A percentile compares a stretch with the other conserved stretches of the same genome.
Conservation (phyloP, 2,888 invertebrate genomes). For the Aspidiotus destructor region DNA sequence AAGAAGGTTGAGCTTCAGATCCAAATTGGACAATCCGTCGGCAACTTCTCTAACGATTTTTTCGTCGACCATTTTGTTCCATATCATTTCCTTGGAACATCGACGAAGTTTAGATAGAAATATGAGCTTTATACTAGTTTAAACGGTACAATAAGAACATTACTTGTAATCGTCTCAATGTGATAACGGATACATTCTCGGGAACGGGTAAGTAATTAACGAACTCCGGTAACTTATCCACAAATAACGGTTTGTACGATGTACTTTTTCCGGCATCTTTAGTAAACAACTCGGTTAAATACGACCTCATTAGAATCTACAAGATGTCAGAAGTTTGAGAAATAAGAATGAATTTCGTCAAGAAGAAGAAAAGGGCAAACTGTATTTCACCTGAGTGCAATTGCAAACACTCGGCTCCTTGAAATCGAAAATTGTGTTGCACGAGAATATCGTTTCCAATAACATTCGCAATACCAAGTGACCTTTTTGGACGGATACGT, state of each 20-base stretch:
- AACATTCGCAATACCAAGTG: constrained; percentile 16
- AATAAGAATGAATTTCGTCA: not conserved
- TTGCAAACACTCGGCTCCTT: constrained; percentile 15
- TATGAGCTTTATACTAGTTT: not conserved
- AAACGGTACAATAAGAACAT: not conserved
- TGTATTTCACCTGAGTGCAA: constrained; percentile 16
- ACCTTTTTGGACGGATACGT: constrained; percentile 24
- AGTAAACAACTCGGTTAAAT: constrained; percentile 10
- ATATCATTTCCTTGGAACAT: constrained; percentile 15
- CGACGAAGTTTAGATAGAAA: not conserved
- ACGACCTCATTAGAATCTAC: constrained; percentile 16
- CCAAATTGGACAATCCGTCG: constrained; percentile 5
- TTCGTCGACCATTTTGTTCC: constrained; percentile 20
- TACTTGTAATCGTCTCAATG: constrained; percentile 25
- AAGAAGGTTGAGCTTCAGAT: constrained; percentile 22
- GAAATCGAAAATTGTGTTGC: constrained; percentile 1
- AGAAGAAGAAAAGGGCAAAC: not conserved
- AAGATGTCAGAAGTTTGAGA: not conserved
- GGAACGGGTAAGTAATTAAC: constrained; percentile 8
- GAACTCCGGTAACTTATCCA: constrained; percentile 17
- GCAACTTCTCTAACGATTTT: constrained; percentile 16
- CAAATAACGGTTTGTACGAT: constrained; percentile 11
- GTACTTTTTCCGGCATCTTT: not conserved
- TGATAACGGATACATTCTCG: not conserved
- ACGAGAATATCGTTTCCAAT: constrained; percentile 19